phyloP scores from a whole-genome alignment of 2,888 invertebrate genomes.

The Sturmia bella region DNA sequence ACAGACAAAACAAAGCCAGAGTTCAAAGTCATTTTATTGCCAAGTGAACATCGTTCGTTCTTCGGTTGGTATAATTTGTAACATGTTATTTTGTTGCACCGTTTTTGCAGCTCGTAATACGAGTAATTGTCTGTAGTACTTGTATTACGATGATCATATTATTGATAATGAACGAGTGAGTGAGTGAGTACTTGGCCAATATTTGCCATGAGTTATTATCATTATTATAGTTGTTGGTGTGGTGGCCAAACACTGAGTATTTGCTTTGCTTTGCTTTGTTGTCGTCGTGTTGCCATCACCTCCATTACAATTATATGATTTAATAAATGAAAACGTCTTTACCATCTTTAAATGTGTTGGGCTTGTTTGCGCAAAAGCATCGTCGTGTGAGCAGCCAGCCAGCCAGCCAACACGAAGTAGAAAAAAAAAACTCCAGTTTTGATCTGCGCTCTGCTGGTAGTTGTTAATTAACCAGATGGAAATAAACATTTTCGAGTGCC shows the following conservation, averaged over 20 bases:
- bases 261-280: constrained; percentile 8
- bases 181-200: constrained; percentile 3
- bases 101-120: constrained; percentile 19
- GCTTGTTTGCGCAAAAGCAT: constrained; percentile 17
- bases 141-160: no score
- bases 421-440: constrained; percentile 19
- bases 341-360: constrained; percentile 37
- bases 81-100: constrained; percentile 46
- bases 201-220: constrained; percentile 14
- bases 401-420: constrained; percentile 3
- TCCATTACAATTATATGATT: constrained; percentile 59
- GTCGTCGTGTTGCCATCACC: not conserved
- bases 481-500: constrained; percentile 30
- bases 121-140: constrained; percentile 12
- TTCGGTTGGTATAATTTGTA: constrained; percentile 24
- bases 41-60: constrained; percentile 1
- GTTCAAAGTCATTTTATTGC: constrained; percentile 9
- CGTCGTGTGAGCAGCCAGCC: constrained; percentile 2
- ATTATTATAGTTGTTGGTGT: no score
- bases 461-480: constrained; percentile 65
- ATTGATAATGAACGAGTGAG: constrained; percentile 6
- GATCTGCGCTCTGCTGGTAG: constrained; percentile 59
- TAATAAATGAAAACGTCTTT: constrained; percentile 46
- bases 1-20: no score
- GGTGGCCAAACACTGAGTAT: constrained; percentile 5